Conservation (phyloP, 1,140 invertebrate species). For the Campoletis sonorensis region DNA sequence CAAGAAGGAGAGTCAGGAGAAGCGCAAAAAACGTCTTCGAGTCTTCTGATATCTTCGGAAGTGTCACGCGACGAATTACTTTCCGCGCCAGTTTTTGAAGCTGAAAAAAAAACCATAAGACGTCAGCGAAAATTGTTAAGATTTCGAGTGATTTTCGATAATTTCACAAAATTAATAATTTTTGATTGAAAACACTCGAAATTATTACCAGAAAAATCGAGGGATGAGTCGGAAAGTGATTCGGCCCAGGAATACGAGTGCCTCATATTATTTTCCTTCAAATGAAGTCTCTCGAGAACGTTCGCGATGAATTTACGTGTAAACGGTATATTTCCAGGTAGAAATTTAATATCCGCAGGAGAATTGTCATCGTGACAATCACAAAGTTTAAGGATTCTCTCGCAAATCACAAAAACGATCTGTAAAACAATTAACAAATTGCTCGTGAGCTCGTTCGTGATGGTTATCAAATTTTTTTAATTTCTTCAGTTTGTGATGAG, state of each 20-base stretch:
- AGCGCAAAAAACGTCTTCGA: slow-evolving; percentile 67
- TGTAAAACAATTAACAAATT: slow-evolving; percentile 68
- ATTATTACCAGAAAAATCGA: slow-evolving; percentile 61
- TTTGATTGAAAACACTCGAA: not conserved
- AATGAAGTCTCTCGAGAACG: slow-evolving; percentile 63
- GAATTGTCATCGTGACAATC: slow-evolving; percentile 78
- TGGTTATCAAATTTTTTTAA: not conserved
- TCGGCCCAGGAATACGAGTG: slow-evolving; percentile 72
- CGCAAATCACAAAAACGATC: slow-evolving; percentile 87
- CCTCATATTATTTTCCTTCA: slow-evolving; percentile 59
- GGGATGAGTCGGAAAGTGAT: slow-evolving; percentile 67
- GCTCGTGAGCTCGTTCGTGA: not conserved
- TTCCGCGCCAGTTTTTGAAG: slow-evolving; percentile 58
- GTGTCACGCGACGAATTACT: slow-evolving; percentile 64
- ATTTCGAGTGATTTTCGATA: not conserved
- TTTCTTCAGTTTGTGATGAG: not conserved
- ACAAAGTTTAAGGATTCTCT: slow-evolving; percentile 85
- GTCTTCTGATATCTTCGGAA: slow-evolving; percentile 63
- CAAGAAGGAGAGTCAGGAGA: slow-evolving; percentile 74
- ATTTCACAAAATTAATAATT: not conserved
- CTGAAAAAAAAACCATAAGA: slow-evolving; percentile 52
- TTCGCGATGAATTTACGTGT: slow-evolving; percentile 73
- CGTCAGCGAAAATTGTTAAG: not conserved
- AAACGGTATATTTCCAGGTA: slow-evolving; percentile 69
- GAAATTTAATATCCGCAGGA: slow-evolving; percentile 70